These are phyloP conservation scores for Agriotes lineatus DNA, from an alignment of 2,888 invertebrate species.

Conservation along the genomic window DNA sequence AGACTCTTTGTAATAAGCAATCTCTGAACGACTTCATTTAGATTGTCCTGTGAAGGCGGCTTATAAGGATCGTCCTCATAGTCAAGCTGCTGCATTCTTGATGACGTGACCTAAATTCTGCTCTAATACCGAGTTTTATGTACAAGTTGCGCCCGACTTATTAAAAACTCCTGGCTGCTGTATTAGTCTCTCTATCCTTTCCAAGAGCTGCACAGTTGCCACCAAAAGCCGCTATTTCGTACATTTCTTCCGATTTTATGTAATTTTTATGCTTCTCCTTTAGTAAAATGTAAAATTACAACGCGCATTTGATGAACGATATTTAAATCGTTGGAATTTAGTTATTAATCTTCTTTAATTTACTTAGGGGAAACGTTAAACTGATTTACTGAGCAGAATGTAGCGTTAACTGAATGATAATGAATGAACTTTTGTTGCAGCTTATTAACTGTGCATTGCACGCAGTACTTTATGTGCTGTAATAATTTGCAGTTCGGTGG, in stretches of 20 bases:
- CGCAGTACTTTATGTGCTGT: slow-evolving; percentile 9
- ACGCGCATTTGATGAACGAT: slow-evolving; percentile 3
- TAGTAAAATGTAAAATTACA: no score
- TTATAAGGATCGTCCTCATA: slow-evolving; percentile 10
- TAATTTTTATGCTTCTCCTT: no score
- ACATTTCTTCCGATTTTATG: no score
- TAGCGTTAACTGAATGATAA: slow-evolving; percentile 31
- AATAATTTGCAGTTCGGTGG: slow-evolving; percentile 17
- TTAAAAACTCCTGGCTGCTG: slow-evolving; percentile 2
- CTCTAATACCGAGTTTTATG: slow-evolving; percentile 15
- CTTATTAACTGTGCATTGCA: slow-evolving; percentile 29
- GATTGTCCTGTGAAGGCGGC: slow-evolving; percentile 4
- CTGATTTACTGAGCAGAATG: slow-evolving; percentile 18
- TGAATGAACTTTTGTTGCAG: no score
- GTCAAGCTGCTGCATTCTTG: slow-evolving; percentile 19
- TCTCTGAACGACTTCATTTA: slow-evolving; percentile 10
- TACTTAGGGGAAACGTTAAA: slow-evolving; percentile 21
- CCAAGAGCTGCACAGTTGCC: no score
- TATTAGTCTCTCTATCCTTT: slow-evolving; percentile 1
- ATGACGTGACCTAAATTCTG: slow-evolving; percentile 25
- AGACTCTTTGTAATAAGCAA: neutral
- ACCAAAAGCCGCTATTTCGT: no score
- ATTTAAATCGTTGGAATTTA: slow-evolving; percentile 10
- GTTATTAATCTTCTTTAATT: slow-evolving; percentile 19
- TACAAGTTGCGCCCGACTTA: slow-evolving; percentile 16